Conservation (phyloP, 2,797 vertebrate species). For the Helicolenus hilgendorfi region DNA sequence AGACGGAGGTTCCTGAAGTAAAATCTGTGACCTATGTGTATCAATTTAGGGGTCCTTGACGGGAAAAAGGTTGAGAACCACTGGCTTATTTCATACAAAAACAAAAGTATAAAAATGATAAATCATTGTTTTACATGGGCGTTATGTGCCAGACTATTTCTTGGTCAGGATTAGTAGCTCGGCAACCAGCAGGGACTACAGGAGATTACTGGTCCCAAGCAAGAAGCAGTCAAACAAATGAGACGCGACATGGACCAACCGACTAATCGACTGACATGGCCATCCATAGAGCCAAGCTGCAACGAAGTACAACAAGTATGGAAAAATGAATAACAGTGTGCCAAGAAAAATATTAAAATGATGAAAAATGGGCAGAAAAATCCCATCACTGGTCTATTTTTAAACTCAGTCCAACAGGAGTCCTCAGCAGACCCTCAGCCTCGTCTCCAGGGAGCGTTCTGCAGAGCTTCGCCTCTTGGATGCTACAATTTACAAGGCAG, state of each 20-base stretch:
- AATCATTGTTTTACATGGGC: not conserved
- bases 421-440: conserved; percentile 23
- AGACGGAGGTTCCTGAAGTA: too few species aligned
- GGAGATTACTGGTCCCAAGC: not conserved
- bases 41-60: not conserved
- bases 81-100: not conserved
- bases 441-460: conserved; percentile 32
- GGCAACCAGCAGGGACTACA: not conserved
- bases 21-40: not conserved
- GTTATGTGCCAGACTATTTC: not conserved
- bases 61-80: not conserved
- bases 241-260: not conserved
- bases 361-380: not conserved
- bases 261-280: not conserved
- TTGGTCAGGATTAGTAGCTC: not conserved
- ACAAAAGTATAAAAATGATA: not conserved
- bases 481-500: conserved; percentile 46
- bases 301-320: too few species aligned
- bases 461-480: conserved; percentile 16
- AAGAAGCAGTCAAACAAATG: not conserved
- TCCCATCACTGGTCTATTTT: conserved; percentile 3
- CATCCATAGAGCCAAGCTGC: not conserved
- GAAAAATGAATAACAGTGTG: not conserved
- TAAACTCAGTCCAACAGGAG: conserved; percentile 5
- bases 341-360: not conserved